These are phyloP conservation scores for Orthosia gracilis DNA, from an alignment of 2,888 invertebrate genomes.

Conservation along the genomic window DNA sequence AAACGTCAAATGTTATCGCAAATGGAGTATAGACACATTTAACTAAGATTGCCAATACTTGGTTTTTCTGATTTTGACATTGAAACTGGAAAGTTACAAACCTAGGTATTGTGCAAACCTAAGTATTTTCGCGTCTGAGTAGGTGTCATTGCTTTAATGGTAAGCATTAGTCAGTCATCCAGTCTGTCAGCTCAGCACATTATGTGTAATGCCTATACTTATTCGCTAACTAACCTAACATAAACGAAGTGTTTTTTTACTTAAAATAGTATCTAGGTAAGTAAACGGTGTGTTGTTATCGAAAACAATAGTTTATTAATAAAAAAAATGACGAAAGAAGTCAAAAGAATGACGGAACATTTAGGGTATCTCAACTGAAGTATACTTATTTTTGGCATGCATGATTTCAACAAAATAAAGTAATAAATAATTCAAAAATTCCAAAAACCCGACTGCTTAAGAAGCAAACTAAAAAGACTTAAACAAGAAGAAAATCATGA, in stretches of 20 bases:
- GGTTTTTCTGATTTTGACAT: constrained; percentile 42
- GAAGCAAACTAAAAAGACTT: too few relatives aligned
- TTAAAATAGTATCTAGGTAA: too few relatives aligned
- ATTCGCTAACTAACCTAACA: constrained; percentile 18
- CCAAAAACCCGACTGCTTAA: too few relatives aligned
- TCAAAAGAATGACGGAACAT: not conserved
- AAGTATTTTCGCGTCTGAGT: constrained; percentile 16
- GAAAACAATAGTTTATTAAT: constrained; percentile 32
- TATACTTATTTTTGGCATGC: too few relatives aligned
- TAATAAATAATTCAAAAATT: too few relatives aligned
- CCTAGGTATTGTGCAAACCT: constrained; percentile 33
- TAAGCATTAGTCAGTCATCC: constrained; percentile 35
- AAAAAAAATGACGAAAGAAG: constrained; percentile 20
- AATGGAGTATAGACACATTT: constrained; percentile 7
- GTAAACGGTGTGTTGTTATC: constrained; percentile 17
- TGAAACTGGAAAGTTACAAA: constrained; percentile 47
- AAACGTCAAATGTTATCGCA: too few relatives aligned
- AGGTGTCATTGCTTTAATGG: constrained; percentile 23
- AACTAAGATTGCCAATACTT: constrained; percentile 15
- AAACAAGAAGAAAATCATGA: too few relatives aligned
- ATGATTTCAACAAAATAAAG: too few relatives aligned
- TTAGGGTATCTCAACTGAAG: too few relatives aligned
- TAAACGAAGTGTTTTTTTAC: not conserved
- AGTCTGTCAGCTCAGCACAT: constrained; percentile 22
- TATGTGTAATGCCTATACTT: constrained; percentile 7